These are phyloP conservation scores for Ondatra zibethicus DNA, from an alignment of 2,113 vertebrate genomes.

Conservation along the genomic window DNA sequence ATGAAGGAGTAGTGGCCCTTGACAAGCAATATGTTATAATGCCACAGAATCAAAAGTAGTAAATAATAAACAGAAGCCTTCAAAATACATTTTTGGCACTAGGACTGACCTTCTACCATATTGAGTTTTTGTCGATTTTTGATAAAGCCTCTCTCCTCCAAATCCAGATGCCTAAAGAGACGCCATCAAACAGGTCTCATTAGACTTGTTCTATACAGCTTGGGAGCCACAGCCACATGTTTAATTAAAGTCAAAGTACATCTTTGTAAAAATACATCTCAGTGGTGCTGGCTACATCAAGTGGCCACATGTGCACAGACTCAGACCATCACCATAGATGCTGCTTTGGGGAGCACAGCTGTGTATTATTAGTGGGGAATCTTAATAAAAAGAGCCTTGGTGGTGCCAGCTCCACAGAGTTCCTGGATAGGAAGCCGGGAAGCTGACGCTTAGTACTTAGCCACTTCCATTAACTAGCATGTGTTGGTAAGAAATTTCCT, in stretches of 20 bases:
- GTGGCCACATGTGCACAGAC: background rate
- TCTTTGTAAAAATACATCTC: background rate
- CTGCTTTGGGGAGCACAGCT: background rate
- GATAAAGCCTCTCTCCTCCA: background rate
- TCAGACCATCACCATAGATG: background rate
- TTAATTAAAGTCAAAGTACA: constrained; percentile 14
- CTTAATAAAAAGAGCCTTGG: background rate
- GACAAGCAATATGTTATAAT: constrained; percentile 31
- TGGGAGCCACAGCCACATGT: background rate
- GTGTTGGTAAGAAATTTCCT: background rate
- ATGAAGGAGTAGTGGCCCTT: constrained; percentile 47
- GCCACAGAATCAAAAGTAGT: constrained; percentile 13
- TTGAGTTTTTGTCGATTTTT: background rate
- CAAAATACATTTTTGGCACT: background rate
- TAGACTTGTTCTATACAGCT: background rate
- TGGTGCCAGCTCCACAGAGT: background rate
- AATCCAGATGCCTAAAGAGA: background rate
- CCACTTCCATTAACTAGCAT: background rate
- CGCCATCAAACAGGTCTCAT: background rate
- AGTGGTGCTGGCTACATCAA: background rate
- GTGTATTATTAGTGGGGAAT: background rate
- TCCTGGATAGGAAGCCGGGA: background rate
- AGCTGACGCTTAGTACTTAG: background rate
- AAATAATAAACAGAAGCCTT: constrained; percentile 37
- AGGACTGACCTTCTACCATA: background rate